Conservation (phyloP, 2,113 vertebrate species). For the Tinamus guttatus region DNA sequence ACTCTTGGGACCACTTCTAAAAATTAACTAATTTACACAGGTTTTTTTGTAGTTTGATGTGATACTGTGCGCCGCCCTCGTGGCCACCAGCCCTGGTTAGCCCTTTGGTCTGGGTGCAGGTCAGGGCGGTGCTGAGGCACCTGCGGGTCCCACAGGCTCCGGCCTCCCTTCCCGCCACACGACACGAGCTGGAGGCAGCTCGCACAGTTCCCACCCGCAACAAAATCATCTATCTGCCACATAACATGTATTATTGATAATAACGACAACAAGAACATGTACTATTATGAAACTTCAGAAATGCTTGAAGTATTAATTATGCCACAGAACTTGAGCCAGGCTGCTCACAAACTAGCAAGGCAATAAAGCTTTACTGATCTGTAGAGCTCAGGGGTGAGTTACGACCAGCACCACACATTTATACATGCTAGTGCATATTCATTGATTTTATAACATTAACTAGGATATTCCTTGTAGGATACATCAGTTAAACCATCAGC, state of each 20-base stretch:
- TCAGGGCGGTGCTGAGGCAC: too few relatives aligned
- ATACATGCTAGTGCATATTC: neutral
- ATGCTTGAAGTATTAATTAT: neutral
- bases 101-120: too few relatives aligned
- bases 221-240: neutral
- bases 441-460: neutral
- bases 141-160: neutral
- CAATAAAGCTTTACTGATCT: neutral
- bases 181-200: accelerated
- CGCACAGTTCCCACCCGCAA: neutral
- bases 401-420: neutral
- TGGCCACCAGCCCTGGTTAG: too few relatives aligned
- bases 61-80: too few relatives aligned
- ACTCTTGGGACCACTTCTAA: neutral
- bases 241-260: neutral
- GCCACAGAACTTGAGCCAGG: neutral
- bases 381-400: neutral
- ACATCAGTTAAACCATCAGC: neutral
- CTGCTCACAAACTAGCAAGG: neutral
- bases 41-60: neutral
- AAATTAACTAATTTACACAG: neutral
- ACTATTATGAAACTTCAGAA: neutral
- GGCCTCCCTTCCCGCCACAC: neutral
- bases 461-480: neutral
- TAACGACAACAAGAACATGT: neutral